Conservation (phyloP, 2,888 invertebrate species). For the Augochlorella aurata region DNA sequence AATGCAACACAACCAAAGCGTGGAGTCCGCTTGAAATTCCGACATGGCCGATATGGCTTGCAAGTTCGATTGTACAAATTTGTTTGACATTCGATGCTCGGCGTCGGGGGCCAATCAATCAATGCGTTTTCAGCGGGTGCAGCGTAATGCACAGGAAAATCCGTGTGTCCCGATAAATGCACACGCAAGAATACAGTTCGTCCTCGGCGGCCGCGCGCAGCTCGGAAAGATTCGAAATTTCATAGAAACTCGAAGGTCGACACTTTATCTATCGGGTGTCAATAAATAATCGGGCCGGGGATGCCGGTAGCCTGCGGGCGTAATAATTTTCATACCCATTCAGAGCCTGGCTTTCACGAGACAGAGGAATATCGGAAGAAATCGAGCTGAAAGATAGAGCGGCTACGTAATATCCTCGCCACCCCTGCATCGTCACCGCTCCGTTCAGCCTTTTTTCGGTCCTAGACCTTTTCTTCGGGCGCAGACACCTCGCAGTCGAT, state of each 20-base stretch:
- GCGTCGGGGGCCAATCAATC: background rate
- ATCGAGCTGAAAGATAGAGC: conserved; percentile 77
- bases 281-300: conserved; percentile 66
- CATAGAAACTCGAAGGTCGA: conserved; percentile 62
- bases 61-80: background rate
- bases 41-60: background rate
- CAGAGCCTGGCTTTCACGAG: conserved; percentile 61
- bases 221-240: conserved; percentile 55
- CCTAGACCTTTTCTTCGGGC: conserved; percentile 24
- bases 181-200: background rate
- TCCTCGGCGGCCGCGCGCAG: background rate
- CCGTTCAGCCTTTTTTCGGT: conserved; percentile 31
- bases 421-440: conserved; percentile 2
- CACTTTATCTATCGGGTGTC: conserved; percentile 67
- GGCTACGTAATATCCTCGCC: conserved; percentile 73
- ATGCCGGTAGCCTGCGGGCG: conserved; percentile 60
- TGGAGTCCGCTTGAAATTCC: too few species aligned
- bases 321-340: conserved; percentile 70
- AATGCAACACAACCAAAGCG: too few species aligned
- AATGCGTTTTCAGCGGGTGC: background rate
- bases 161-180: conserved; percentile 1
- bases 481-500: conserved; percentile 43
- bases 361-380: conserved; percentile 75
- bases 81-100: background rate
- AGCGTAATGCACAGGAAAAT: conserved; percentile 5